Conservation (phyloP, 2,113 vertebrate genomes). For the Phoenicopterus ruber region DNA sequence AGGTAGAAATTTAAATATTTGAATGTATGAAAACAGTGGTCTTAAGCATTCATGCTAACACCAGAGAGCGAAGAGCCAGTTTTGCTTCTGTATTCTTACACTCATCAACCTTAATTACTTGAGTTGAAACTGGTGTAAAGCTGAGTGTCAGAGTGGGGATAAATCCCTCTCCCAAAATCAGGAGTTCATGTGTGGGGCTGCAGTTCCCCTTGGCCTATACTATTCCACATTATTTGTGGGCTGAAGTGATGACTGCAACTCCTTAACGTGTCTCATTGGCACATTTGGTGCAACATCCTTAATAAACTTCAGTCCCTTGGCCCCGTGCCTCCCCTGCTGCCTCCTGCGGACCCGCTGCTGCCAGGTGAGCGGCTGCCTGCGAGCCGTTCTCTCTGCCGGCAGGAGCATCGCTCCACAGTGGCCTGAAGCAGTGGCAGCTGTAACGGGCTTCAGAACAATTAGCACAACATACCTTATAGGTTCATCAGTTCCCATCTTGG, state of each 20-base stretch:
- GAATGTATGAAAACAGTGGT: not conserved
- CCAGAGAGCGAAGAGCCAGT: not conserved
- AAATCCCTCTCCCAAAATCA: not conserved
- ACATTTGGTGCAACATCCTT: not conserved
- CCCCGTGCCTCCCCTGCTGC: not conserved
- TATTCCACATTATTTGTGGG: not conserved
- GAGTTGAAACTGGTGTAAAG: not conserved
- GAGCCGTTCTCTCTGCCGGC: not conserved
- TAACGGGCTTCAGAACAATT: slow-evolving; percentile 1
- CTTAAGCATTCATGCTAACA: not conserved
- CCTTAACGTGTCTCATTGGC: not conserved
- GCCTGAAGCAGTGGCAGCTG: not conserved
- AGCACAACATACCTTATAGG: not conserved
- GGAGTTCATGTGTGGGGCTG: not conserved
- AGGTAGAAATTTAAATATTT: not conserved
- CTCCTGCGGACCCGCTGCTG: not conserved
- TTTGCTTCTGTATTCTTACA: not conserved
- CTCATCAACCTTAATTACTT: not conserved
- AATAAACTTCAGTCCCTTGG: not conserved
- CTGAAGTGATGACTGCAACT: not conserved
- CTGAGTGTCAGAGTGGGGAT: not conserved
- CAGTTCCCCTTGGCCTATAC: not conserved
- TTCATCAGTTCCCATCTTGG: not conserved
- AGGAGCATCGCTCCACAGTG: not conserved
- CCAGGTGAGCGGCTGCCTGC: not conserved